Conservation (phyloP, 1,140 invertebrate genomes). For the Manduca sexta region DNA sequence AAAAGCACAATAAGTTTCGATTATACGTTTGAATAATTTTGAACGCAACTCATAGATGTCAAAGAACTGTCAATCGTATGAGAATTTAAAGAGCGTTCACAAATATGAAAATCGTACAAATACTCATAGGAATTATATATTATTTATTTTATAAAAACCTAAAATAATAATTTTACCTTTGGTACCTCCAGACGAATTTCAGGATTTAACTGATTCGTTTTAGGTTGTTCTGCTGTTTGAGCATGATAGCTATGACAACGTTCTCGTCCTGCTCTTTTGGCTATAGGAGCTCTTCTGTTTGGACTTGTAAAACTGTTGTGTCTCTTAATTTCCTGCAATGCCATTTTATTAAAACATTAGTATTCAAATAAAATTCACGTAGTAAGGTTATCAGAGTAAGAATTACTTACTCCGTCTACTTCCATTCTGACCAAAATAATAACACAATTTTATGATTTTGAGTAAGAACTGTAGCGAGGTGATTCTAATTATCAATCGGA, state of each 20-base stretch:
- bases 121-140: too few relatives aligned
- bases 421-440: not conserved
- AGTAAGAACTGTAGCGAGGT: too few relatives aligned
- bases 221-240: conserved; percentile 16
- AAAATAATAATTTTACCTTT: conserved; percentile 21
- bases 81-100: not conserved
- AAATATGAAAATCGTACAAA: too few relatives aligned
- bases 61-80: conserved; percentile 12
- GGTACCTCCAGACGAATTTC: conserved; percentile 8
- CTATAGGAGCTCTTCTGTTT: conserved; percentile 26
- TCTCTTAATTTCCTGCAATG: conserved; percentile 37
- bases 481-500: too few relatives aligned
- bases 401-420: conserved; percentile 1
- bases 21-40: conserved; percentile 26
- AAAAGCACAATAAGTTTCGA: conserved; percentile 12
- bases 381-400: too few relatives aligned
- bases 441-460: too few relatives aligned
- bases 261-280: conserved; percentile 50
- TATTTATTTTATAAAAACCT: too few relatives aligned
- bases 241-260: conserved; percentile 52
- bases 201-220: not conserved
- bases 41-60: conserved; percentile 33
- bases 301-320: conserved; percentile 52
- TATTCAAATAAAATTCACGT: too few relatives aligned
- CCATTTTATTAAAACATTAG: too few relatives aligned